phyloP scores from a whole-genome alignment of 2,797 vertebrate species.

The Champsocephalus gunnari region DNA sequence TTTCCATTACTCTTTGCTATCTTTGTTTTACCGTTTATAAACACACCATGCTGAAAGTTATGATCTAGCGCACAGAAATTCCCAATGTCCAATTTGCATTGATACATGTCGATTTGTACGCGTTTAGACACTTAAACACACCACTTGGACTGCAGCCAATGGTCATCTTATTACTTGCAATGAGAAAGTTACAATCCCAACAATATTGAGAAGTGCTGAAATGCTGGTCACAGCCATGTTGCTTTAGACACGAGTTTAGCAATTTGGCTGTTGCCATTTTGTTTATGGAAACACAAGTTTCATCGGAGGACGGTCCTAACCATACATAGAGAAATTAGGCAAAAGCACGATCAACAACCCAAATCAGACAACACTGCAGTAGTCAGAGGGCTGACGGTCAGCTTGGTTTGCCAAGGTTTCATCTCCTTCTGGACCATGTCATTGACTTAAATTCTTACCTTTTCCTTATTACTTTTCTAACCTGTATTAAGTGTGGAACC shows the following conservation, averaged over 20 bases:
- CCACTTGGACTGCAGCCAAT: not conserved
- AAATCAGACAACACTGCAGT: no score
- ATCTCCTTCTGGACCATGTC: not conserved
- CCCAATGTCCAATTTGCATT: not conserved
- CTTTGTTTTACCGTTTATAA: constrained; percentile 5
- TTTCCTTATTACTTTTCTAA: not conserved
- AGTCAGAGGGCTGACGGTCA: not conserved
- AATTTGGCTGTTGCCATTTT: no score
- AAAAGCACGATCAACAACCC: no score
- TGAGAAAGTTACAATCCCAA: no score
- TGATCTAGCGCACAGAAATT: not conserved
- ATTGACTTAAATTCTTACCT: not conserved
- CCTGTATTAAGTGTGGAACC: not conserved
- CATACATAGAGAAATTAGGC: no score
- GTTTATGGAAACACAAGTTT: no score
- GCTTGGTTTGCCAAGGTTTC: not conserved
- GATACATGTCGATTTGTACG: not conserved
- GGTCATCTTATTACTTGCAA: not conserved
- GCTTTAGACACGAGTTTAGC: no score
- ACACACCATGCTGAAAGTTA: not conserved
- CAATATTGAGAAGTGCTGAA: no score
- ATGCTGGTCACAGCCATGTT: not conserved
- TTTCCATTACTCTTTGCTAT: not conserved
- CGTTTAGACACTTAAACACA: not conserved
- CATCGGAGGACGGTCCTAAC: no score